Evolutionary conservation across 2,797 vertebrate genomes (phyloP).

Genomic region (Helostoma temminkii): DNA sequence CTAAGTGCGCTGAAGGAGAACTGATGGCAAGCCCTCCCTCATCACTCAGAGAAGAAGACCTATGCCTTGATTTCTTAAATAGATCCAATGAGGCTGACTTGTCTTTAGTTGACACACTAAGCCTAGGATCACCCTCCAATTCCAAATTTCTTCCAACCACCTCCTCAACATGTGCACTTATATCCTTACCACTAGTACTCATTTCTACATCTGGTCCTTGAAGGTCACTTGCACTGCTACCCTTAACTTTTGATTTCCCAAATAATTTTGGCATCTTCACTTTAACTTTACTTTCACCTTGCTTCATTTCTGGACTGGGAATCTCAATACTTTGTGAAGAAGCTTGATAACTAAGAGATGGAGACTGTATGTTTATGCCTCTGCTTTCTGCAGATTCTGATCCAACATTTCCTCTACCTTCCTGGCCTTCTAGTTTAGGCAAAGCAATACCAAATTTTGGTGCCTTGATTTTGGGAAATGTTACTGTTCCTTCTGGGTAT

Average conservation of each 20-base stretch:
- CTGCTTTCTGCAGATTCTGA: conserved; percentile 74
- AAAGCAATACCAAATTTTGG: conserved; percentile 89
- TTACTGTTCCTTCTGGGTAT: conserved; percentile 83
- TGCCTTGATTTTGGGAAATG: conserved; percentile 90
- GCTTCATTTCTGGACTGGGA: conserved; percentile 83
- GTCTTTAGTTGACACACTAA: conserved; percentile 84
- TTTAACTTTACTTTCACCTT: conserved; percentile 87
- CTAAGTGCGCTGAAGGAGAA: conserved; percentile 84
- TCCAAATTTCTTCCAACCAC: conserved; percentile 72
- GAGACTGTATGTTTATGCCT: conserved; percentile 59
- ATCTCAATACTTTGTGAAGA: conserved; percentile 75
- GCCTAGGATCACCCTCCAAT: conserved; percentile 67
- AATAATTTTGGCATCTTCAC: conserved; percentile 93
- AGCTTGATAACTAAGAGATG: conserved; percentile 64
- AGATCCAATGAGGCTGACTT: conserved; percentile 90
- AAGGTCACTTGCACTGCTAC: conserved; percentile 79
- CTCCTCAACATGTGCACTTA: conserved; percentile 84
- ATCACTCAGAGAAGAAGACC: conserved; percentile 90
- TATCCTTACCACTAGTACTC: conserved; percentile 78
- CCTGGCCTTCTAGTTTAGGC: conserved; percentile 80
- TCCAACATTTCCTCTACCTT: conserved; percentile 83
- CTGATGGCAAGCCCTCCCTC: conserved; percentile 85
- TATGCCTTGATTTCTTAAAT: conserved; percentile 89
- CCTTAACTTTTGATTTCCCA: conserved; percentile 91
- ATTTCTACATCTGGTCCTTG: conserved; percentile 78